Percentiles rank a stretch among this genome's conserved stretches.
These are phyloP conservation scores for Cantharis rustica DNA, from an alignment of 2,888 invertebrate species.

Conservation along the genomic window DNA sequence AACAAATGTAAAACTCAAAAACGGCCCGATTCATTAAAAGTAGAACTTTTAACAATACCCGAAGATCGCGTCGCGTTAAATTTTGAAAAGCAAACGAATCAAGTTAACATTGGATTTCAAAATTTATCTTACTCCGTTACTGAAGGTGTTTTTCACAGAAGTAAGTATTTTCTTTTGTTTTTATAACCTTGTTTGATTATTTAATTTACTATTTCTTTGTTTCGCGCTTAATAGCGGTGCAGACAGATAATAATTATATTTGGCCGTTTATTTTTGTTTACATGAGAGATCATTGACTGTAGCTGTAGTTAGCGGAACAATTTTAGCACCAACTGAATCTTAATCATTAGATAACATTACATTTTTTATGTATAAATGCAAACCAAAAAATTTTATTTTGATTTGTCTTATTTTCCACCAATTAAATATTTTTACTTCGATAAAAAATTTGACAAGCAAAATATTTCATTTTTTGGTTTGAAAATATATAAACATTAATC, in stretches of 20 bases:
- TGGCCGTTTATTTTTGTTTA: not conserved
- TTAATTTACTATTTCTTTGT: not conserved
- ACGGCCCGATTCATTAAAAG: constrained; percentile 49
- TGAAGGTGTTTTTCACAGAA: constrained; percentile 61
- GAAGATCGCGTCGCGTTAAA: constrained; percentile 41
- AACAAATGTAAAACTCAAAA: constrained; percentile 27
- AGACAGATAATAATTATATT: not conserved
- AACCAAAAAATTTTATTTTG: not conserved
- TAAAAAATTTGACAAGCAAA: too few species aligned
- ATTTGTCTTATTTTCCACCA: too few species aligned
- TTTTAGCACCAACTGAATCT: not conserved
- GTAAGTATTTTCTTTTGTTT: constrained; percentile 52
- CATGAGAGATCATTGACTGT: not conserved
- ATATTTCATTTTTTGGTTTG: not conserved
- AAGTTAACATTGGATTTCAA: constrained; percentile 68
- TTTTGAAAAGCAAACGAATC: constrained; percentile 34
- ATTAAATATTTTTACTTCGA: too few species aligned
- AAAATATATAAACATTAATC: constrained; percentile 8
- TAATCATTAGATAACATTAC: too few species aligned
- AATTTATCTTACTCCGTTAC: constrained; percentile 69
- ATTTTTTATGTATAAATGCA: not conserved
- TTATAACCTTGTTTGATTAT: not conserved
- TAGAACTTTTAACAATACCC: constrained; percentile 47
- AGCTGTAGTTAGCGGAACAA: not conserved
- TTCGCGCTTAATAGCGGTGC: not conserved